Conservation (phyloP, 2,797 vertebrate genomes). For the Tamandua tetradactyla region DNA sequence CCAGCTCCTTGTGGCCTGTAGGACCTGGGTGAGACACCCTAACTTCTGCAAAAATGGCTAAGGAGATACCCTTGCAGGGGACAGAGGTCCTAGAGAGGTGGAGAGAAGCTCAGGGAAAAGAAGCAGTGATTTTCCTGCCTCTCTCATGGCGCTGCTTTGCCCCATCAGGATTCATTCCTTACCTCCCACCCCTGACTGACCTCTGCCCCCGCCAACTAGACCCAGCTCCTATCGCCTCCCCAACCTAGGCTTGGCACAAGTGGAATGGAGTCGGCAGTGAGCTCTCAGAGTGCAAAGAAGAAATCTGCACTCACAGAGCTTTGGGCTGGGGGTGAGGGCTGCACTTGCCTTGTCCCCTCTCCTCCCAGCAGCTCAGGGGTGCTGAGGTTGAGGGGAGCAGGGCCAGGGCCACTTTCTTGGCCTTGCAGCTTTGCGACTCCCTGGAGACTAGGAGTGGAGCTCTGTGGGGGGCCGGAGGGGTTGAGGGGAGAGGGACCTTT, state of each 20-base stretch:
- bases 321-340: no score
- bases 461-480: no score
- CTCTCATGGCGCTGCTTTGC: not conserved
- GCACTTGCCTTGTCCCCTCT: not conserved
- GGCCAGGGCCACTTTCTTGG: not conserved
- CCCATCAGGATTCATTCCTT: not conserved
- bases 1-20: rapidly evolving
- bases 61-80: rapidly evolving
- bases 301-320: not conserved
- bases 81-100: not conserved
- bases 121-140: not conserved
- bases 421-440: not conserved
- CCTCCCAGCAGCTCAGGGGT: not conserved
- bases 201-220: not conserved
- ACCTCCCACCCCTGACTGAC: no score
- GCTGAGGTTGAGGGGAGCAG: not conserved
- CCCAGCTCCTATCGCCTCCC: not conserved
- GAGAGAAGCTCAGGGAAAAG: not conserved
- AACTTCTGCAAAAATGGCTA: not conserved
- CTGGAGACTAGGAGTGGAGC: not conserved
- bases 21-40: not conserved
- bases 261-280: not conserved
- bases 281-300: not conserved
- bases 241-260: not conserved
- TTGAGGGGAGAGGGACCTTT: not conserved